Percentiles rank a stretch among this genome's conserved stretches.
Evolutionary conservation across 2,888 invertebrate genomes (phyloP).

Genomic region (Aleiodes alternator): DNA sequence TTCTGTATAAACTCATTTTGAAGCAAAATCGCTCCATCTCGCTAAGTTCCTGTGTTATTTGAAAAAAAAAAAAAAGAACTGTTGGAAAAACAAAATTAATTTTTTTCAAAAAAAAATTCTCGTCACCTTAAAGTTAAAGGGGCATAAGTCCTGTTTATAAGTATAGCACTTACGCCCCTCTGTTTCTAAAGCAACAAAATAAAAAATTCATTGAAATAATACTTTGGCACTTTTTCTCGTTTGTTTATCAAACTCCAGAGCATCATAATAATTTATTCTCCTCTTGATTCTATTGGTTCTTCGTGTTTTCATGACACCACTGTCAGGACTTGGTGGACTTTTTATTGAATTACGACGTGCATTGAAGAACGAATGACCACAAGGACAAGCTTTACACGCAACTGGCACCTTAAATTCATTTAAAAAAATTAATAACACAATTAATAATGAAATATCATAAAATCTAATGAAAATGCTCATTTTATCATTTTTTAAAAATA

Average conservation of each 20-base stretch:
- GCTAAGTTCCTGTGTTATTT: too few relatives aligned
- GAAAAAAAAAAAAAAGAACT: too few relatives aligned
- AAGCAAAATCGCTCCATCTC: too few relatives aligned
- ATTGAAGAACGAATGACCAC: constrained; percentile 88
- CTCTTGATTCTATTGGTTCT: constrained; percentile 85
- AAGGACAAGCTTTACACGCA: constrained; percentile 89
- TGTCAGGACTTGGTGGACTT: constrained; percentile 74
- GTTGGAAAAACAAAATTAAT: too few relatives aligned
- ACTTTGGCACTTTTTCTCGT: constrained; percentile 79
- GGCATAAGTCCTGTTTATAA: too few relatives aligned
- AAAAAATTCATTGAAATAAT: constrained; percentile 23
- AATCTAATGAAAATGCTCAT: neutral
- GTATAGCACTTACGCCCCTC: too few relatives aligned
- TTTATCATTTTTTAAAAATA: neutral
- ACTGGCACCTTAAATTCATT: constrained; percentile 82
- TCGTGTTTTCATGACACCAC: constrained; percentile 75
- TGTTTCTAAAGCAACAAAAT: too few relatives aligned
- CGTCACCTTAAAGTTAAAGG: too few relatives aligned
- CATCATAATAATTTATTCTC: constrained; percentile 90
- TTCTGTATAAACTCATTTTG: too few relatives aligned
- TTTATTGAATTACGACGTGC: constrained; percentile 78
- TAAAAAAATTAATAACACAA: neutral
- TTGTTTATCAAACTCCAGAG: constrained; percentile 87
- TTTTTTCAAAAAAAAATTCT: too few relatives aligned
- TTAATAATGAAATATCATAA: too few relatives aligned